Base-by-base conservation (phyloP, 2,113 vertebrate species). In the Sula dactylatra region DNA sequence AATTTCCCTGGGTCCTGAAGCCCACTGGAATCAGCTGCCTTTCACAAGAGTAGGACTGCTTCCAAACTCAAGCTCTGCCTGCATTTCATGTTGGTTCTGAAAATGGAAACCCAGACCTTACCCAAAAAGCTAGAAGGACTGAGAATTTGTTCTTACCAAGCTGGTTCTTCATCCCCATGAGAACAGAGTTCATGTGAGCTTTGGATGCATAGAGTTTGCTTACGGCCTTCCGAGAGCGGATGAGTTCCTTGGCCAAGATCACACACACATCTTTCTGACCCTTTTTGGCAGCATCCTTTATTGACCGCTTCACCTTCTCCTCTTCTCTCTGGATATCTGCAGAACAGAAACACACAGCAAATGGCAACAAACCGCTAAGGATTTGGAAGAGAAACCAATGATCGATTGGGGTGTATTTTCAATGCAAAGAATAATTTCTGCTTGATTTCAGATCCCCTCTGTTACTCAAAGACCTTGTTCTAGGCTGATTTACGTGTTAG, bases 111-210 rank as follows among this genome's bases (percentile, higher is more conserved):
- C 4, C 50, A 59, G 69, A 58, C 44, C 34, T 72, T 27, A 7
- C 17, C 52, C 62, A 66, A 55, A 29, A 27, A 20, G 11, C 44
- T 32, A 78, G 47, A 72, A 44, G 67, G 4, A 3, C 17, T 32
- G 31, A 31, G 64, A 7, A 38, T 18, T 15, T 14, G 13, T 38
- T 96, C 99, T 99, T 98, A 99, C 99, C 98, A 0, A 99, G 98
- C 93, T 99, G 99, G 97, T 99, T 99, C 98, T 99, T 99, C 99
- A 99, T 99, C 44, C 99, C 99, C 98, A 99, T 99, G 58, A 98
- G 98, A 45, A 99, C 98, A 3, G 99, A 99, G 98, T 99, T 99
- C 99, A 99, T 99, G 32, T 99, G 99, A 2, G 99, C 99, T 98
- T 99, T 99, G 92, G 99, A 99, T 4, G 99, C 98, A 8, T 99